Conservation (phyloP, 2,888 invertebrate genomes). For the Agrotis puta region DNA sequence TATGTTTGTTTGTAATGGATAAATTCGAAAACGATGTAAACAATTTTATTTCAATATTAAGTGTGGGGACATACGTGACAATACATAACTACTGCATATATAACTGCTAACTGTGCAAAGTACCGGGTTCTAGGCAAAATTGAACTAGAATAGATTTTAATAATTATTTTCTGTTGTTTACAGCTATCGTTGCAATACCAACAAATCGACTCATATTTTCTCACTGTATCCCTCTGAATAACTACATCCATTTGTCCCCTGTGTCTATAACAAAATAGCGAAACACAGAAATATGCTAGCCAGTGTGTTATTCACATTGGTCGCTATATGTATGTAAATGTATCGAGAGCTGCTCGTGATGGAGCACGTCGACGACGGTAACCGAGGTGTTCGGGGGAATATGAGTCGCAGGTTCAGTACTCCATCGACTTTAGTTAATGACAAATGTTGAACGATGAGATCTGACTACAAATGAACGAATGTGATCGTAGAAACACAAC, state of each 20-base stretch:
- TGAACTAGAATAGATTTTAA: too few relatives aligned
- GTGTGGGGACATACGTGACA: too few relatives aligned
- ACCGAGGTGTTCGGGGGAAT: not conserved
- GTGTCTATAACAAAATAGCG: not conserved
- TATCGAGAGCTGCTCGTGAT: slow-evolving; percentile 13
- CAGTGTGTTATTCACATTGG: slow-evolving; percentile 3
- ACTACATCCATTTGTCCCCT: not conserved
- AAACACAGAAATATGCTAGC: slow-evolving; percentile 13
- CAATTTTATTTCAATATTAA: too few relatives aligned
- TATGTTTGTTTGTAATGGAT: too few relatives aligned
- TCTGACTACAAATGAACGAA: not conserved
- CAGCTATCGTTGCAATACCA: not conserved
- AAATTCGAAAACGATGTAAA: too few relatives aligned
- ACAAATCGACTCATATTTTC: not conserved
- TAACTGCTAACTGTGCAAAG: too few relatives aligned
- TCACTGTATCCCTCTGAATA: not conserved
- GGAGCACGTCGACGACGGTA: slow-evolving; percentile 3
- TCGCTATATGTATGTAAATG: slow-evolving; percentile 42
- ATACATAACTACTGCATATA: too few relatives aligned
- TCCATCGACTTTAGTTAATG: not conserved
- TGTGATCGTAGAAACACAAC: not conserved
- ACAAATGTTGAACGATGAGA: not conserved
- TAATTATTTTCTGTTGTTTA: not conserved
- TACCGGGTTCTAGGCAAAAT: too few relatives aligned
- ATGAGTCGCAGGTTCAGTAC: not conserved